A percentile compares a stretch with the other conserved stretches of the same genome.
Evolutionary conservation across 2,888 invertebrate genomes (phyloP).

Genomic region (Penaeus monodon): DNA sequence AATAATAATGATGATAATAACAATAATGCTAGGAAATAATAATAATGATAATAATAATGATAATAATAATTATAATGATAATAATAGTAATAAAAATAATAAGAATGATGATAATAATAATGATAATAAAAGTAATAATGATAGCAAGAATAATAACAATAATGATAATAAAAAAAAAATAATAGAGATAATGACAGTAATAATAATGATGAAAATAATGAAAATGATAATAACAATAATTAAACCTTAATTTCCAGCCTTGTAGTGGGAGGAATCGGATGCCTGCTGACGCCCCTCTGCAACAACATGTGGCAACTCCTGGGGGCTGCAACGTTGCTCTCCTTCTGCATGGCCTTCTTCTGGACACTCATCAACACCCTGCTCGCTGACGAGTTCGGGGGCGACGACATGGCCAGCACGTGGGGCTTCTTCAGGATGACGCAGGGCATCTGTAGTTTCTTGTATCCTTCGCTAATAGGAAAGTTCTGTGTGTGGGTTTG

Average conservation of each 20-base stretch:
- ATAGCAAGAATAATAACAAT: no score
- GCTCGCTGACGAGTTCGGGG: neutral
- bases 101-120: no score
- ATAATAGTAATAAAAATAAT: no score
- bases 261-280: constrained; percentile 34
- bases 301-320: constrained; percentile 32
- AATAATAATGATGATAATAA: no score
- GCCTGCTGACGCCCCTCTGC: constrained; percentile 32
- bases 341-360: constrained; percentile 32
- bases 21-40: no score
- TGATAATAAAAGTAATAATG: no score
- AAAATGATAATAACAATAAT: neutral
- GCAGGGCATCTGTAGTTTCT: neutral
- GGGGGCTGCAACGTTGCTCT: constrained; percentile 5
- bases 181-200: no score
- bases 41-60: no score
- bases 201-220: no score
- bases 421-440: constrained; percentile 20
- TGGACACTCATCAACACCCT: neutral
- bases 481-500: neutral
- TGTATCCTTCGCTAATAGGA: neutral
- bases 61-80: no score
- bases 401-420: neutral
- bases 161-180: no score
- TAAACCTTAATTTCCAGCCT: constrained; percentile 20